Evolutionary conservation across 2,113 vertebrate species (phyloP), one percentile per base, ranked within the genome.

Genomic region (Notarius lentiginosus): DNA sequence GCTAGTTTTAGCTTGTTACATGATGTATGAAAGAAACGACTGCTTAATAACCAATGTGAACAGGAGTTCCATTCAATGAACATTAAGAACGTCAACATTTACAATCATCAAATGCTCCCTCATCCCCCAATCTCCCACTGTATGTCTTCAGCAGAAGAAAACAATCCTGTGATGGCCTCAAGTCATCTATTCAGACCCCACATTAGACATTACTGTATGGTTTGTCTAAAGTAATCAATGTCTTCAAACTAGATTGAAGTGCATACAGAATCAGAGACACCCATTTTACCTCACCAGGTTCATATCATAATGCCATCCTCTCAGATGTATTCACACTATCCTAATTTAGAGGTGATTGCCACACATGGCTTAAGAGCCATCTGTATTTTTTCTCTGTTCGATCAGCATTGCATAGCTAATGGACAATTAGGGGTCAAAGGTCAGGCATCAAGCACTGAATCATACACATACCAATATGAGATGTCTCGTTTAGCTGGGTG

Each of bases 301-400:
- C 15, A 55, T 10, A 56, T 20, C 2, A 60, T 34, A 30, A 58
- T 53, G 41, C 41, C 10, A 7, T 53, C 10, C 51, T 53, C 80
- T 17, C 24, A 87, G 87, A 90, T 87, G 87, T 89, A 92, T 91
- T 93, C 88, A 89, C 85, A 11, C 2, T 20, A 68, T 88, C 4
- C 41, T 75, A 9, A 24, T 24, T 86, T 82, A 88, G 89, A 90
- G 85, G 86, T 87, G 90, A 91, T 89, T 92, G 89, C 85, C 86
- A 73, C 70, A 87, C 47, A n/a, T 82, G 56, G 84, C 68, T 88
- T 63, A 77, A 61, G 65, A 18, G 41, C 77, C 76, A 83, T 84
- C 90, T 90, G 79, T 86, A 90, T 91, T 87, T 88, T 79, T 41
- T 92, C 87, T 90, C 84, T 91, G 89, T 88, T 88, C 79, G 72